Base-by-base conservation (phyloP, 2,797 vertebrate species). In the Rhinatrema bivittatum region DNA sequence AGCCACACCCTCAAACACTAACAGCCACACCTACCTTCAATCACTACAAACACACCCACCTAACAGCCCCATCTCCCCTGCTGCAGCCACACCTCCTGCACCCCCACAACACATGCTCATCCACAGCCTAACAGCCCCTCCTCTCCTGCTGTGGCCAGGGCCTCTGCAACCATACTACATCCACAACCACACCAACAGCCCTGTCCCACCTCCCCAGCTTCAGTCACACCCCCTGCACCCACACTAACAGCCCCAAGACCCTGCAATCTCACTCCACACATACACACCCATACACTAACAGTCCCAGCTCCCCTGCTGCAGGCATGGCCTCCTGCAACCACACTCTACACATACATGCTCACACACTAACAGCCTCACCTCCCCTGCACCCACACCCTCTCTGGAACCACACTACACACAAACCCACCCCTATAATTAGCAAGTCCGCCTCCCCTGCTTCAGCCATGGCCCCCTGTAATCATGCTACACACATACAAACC, bases 111-210 rank as follows among this genome's bases (percentile, higher is more conserved):
- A n/a, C 13, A 31, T n/a, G 29, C 29, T 31, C 14, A 18, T 25
- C 10, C 31, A 20, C 29, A 10, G 40, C 30, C 19, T 9, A 20
- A 30, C 30, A 14, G 24, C 19, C 30, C 24, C 16, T 33, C 44
- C 44, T 46, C 27, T n/a, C n/a, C n/a, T n/a, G n/a, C n/a, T n/a
- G 44, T 32, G 46, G 46, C 44, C 46, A 44, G 26, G 16, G 32
- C 31, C 12, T 28, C 35, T 19, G n/a, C n/a, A n/a, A n/a, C n/a
- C n/a, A n/a, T n/a, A n/a, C n/a, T n/a, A n/a, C n/a, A n/a, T n/a
- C n/a, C n/a, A n/a, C n/a, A n/a, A n/a, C n/a, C n/a, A n/a, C n/a
- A n/a, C n/a, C n/a, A n/a, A n/a, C n/a, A n/a, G n/a, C n/a, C n/a
- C n/a, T n/a, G n/a, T n/a, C n/a, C n/a, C n/a, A n/a, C n/a, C n/a